phyloP scores from a whole-genome alignment of 2,113 vertebrate species.

The Genyomyrus donnyi region DNA sequence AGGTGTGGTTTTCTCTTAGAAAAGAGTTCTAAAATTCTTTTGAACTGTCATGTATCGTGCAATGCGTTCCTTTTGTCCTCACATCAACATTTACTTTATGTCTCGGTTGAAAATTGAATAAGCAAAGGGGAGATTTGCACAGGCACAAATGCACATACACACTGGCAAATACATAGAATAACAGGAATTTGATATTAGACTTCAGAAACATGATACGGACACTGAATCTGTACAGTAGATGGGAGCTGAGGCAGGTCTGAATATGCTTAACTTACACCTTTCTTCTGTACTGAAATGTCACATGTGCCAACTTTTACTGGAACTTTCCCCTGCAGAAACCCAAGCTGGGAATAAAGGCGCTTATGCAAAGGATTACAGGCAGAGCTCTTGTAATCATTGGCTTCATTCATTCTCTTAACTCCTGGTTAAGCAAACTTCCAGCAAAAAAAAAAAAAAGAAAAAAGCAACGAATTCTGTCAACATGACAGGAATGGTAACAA shows the following conservation, averaged over 20 bases:
- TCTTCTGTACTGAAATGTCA: not conserved
- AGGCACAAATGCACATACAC: not conserved
- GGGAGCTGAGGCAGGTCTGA: not conserved
- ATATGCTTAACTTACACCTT: not conserved
- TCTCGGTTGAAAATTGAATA: not conserved
- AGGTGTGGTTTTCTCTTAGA: not conserved
- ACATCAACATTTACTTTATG: not conserved
- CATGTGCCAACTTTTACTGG: not conserved
- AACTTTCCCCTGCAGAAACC: not conserved
- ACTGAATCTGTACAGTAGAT: not conserved
- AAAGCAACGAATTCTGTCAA: not conserved
- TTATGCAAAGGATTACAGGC: not conserved
- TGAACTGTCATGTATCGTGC: not conserved
- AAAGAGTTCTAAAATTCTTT: not conserved
- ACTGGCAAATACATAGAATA: not conserved
- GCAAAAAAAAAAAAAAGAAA: not conserved
- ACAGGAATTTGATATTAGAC: not conserved
- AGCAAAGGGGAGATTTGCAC: not conserved
- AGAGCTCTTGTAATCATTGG: not conserved
- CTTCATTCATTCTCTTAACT: slow-evolving; percentile 1
- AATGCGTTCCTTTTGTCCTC: not conserved
- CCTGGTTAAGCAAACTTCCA: not conserved
- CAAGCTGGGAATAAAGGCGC: not conserved
- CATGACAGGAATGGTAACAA: not conserved
- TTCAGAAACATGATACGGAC: not conserved